These are phyloP conservation scores for Tiphia femorata DNA, from an alignment of 2,888 invertebrate genomes.

Conservation along the genomic window DNA sequence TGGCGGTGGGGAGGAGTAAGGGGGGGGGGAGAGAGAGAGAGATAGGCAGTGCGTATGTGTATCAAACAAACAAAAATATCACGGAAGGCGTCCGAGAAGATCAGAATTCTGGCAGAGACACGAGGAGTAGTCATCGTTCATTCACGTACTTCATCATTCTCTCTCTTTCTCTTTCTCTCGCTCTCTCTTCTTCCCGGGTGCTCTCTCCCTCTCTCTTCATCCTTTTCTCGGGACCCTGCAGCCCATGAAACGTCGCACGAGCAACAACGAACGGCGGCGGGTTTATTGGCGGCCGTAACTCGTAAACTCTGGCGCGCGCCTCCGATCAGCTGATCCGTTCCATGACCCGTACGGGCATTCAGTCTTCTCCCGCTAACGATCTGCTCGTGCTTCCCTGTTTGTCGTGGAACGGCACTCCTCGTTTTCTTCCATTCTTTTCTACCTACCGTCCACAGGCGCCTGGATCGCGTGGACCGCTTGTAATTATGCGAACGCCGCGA, in stretches of 20 bases:
- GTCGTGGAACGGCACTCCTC: constrained; percentile 8
- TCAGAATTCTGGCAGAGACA: too few species aligned
- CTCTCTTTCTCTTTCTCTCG: constrained; percentile 36
- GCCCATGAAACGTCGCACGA: constrained; percentile 62
- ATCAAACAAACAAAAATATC: too few species aligned
- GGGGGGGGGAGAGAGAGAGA: too few species aligned
- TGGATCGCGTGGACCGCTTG: too few species aligned
- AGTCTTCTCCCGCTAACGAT: constrained; percentile 39
- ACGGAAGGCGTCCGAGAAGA: too few species aligned
- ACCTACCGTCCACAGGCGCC: not conserved
- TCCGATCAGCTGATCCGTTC: constrained; percentile 69
- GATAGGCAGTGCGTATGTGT: too few species aligned
- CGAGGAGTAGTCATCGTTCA: constrained; percentile 51
- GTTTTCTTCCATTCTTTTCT: not conserved
- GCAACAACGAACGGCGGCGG: constrained; percentile 64
- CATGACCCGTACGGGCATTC: constrained; percentile 61
- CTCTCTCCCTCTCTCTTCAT: constrained; percentile 30
- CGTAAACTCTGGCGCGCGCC: constrained; percentile 68
- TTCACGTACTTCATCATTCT: constrained; percentile 53
- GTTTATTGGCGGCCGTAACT: constrained; percentile 70
- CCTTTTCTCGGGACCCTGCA: constrained; percentile 48
- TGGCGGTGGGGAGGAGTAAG: too few species aligned
- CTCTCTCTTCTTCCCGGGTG: constrained; percentile 43
- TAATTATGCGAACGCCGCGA: too few species aligned
- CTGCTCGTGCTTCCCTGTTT: constrained; percentile 27